phyloP scores from a whole-genome alignment of 1,140 invertebrate species.

The Tenebrio molitor region DNA sequence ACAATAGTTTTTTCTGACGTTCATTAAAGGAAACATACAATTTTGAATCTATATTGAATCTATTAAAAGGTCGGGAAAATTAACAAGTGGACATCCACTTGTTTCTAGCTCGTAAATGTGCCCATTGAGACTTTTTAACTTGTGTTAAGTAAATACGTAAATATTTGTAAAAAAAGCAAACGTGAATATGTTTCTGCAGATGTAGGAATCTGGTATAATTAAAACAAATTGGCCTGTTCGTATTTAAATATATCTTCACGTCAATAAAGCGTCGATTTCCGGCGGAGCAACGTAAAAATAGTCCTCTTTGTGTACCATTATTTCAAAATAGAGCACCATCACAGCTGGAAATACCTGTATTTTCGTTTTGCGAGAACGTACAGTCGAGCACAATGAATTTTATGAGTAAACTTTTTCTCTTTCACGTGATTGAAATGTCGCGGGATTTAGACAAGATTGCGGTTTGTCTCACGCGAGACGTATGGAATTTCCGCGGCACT shows the following conservation, averaged over 20 bases:
- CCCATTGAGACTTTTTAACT: too few species aligned
- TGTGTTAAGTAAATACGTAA: not conserved
- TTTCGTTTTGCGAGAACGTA: conserved; percentile 19
- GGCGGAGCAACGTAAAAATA: conserved; percentile 1
- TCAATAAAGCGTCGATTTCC: conserved; percentile 31
- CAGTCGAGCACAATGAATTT: conserved; percentile 25
- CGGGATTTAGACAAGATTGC: conserved; percentile 24
- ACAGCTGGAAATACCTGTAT: conserved; percentile 8
- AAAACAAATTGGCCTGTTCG: conserved; percentile 3
- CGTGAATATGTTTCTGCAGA: not conserved
- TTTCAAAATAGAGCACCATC: not conserved
- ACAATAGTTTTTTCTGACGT: too few species aligned
- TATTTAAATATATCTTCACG: conserved; percentile 17
- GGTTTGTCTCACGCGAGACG: conserved; percentile 14
- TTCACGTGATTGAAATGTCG: conserved; percentile 32
- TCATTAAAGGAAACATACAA: too few species aligned
- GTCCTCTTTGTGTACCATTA: conserved; percentile 2
- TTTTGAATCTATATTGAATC: too few species aligned
- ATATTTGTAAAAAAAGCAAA: not conserved
- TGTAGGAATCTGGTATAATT: not conserved
- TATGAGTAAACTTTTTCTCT: conserved; percentile 21
- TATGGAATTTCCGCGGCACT: conserved; percentile 25
- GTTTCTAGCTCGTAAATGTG: too few species aligned
- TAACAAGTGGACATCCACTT: too few species aligned
- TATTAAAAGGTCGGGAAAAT: too few species aligned